phyloP scores from a whole-genome alignment of 2,113 vertebrate genomes.

The Cyanistes caeruleus region DNA sequence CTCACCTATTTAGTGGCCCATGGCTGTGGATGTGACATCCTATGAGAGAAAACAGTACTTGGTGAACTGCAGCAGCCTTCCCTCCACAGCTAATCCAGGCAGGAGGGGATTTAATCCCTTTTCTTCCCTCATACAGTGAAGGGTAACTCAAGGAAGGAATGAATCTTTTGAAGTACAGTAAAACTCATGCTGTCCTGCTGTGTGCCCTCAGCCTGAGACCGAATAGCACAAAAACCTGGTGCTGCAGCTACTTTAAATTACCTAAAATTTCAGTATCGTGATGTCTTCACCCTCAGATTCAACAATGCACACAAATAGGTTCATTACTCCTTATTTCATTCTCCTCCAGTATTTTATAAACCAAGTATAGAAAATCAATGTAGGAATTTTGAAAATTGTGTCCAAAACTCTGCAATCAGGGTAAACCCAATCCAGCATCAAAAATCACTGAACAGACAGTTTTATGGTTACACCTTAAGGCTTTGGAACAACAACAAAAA shows the following conservation, averaged over 20 bases:
- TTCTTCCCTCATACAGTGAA: background rate
- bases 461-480: background rate
- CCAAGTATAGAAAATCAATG: background rate
- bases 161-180: background rate
- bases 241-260: background rate
- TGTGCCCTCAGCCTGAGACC: background rate
- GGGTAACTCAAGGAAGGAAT: background rate
- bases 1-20: background rate
- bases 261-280: background rate
- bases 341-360: background rate
- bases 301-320: background rate
- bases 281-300: background rate
- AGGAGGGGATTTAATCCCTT: background rate
- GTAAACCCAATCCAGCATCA: background rate
- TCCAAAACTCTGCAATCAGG: background rate
- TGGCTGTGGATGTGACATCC: background rate
- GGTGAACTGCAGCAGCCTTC: background rate
- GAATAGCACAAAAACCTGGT: background rate
- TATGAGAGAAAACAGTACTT: background rate
- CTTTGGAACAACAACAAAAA: background rate
- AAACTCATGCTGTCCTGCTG: background rate
- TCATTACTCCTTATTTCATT: background rate
- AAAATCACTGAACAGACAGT: background rate
- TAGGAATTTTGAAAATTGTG: background rate
- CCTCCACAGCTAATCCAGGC: background rate